A percentile compares a stretch with the other conserved stretches of the same genome.
Conservation (phyloP, 1,140 invertebrate genomes). For the Macrotrachela quadricornifera region DNA sequence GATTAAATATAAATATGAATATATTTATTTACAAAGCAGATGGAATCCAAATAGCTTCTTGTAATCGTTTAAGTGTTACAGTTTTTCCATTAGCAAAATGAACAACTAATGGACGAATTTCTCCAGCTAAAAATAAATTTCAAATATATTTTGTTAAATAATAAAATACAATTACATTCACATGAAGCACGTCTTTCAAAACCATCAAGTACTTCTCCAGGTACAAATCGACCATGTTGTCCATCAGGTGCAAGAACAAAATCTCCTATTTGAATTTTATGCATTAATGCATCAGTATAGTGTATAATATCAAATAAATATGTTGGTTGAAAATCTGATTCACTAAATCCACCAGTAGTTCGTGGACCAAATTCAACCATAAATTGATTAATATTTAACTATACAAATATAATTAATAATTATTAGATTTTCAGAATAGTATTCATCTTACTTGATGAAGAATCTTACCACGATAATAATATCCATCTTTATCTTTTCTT, state of each 20-base stretch:
- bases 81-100: conserved; percentile 5
- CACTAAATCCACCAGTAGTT: conserved; percentile 15
- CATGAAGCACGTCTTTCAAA: conserved; percentile 14
- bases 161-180: background rate
- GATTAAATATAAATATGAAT: too few species aligned
- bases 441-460: conserved; percentile 24
- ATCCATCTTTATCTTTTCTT: conserved; percentile 22
- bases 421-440: background rate
- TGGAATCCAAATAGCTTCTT: conserved; percentile 7
- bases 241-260: conserved; percentile 20
- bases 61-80: background rate
- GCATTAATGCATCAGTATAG: conserved; percentile 17
- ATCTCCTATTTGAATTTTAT: conserved; percentile 18
- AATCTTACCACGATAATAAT: conserved; percentile 24
- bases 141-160: too few species aligned
- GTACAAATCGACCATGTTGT: conserved; percentile 19
- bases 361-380: conserved; percentile 22
- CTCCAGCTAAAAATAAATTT: background rate
- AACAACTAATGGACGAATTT: background rate
- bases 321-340: conserved; percentile 22
- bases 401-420: too few species aligned
- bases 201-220: conserved; percentile 22
- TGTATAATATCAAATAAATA: conserved; percentile 22
- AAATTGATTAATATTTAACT: conserved; percentile 12
- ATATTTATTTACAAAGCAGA: background rate